Evolutionary conservation across 2,113 vertebrate species (phyloP), one percentile per base, ranked within the genome.

Genomic region (Poeciliopsis retropinna): DNA sequence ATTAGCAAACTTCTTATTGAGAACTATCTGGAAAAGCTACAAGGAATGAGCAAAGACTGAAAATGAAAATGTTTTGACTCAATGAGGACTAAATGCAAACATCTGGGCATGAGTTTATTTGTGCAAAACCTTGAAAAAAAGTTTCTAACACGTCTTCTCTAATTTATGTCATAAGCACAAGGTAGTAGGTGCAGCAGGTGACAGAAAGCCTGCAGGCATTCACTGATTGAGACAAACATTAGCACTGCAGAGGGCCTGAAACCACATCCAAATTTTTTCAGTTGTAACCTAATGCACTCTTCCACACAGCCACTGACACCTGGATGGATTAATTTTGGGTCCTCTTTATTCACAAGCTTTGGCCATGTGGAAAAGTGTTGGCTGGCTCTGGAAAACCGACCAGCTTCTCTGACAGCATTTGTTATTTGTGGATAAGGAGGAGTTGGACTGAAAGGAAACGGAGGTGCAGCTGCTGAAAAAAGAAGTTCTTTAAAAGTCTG

Each of bases 391-490:
- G 61, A 87, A 85, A 85, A 75, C 74, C 64, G 81, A 82, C 76
- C 67, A 10, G 60, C 85, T 81, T 41, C 84, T 77, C 67, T 61
- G 85, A 77, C 75, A 39, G 62, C 74, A 84, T 85, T 85, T 88
- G 88, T 78, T 87, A 90, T 89, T 85, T 89, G 83, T 82, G 66
- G 47, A 57, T 4, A 9, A 89, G 81, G 85, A 85, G 82, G 87
- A 83, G 80, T 2, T 19, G 39, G 70, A 29, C 29, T 86, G 87
- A 89, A 91, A 89, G 78, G 67, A 60, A 90, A 69, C 75, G 76
- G 84, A 88, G 83, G 76, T 89, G 85, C 90, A 90, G 92, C 91
- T 89, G 88, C 83, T 25, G 72, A 74, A 0, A 84, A 25, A 57
- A 83, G 75, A 47, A 67, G 61, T 71, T 80, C 82, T 85, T 90